phyloP scores from a whole-genome alignment of 2,113 vertebrate genomes.

The Pollimyrus isidori region DNA sequence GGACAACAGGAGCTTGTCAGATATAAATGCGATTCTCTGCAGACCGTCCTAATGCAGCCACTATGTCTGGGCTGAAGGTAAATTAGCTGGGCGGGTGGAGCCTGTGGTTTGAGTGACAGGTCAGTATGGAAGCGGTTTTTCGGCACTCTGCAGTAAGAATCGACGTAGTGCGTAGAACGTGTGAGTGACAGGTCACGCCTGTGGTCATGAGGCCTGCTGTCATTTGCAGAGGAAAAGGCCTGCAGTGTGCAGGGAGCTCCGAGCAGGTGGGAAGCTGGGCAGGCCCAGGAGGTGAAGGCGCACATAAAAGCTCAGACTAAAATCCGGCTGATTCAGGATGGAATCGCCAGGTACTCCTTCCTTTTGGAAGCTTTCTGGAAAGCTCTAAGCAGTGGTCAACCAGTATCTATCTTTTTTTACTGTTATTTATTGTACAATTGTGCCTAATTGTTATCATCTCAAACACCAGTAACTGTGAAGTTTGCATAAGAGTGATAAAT shows the following conservation, averaged over 20 bases:
- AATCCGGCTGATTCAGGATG: conserved; percentile 72
- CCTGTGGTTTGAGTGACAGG: neutral
- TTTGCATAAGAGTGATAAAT: neutral
- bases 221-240: conserved; percentile 62
- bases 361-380: neutral
- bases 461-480: neutral
- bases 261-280: conserved; percentile 64
- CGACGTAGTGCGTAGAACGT: neutral
- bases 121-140: neutral
- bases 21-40: neutral
- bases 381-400: neutral
- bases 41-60: neutral
- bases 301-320: conserved; percentile 65
- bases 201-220: neutral
- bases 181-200: neutral
- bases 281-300: conserved; percentile 49
- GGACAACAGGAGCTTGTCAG: neutral
- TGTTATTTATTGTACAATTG: neutral
- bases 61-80: neutral
- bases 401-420: neutral
- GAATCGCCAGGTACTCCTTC: conserved; percentile 60
- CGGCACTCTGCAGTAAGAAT: neutral
- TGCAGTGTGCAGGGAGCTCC: conserved; percentile 76
- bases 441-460: neutral
- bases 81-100: neutral